Conservation (phyloP, 2,113 vertebrate species). For the Barbus barbus region DNA sequence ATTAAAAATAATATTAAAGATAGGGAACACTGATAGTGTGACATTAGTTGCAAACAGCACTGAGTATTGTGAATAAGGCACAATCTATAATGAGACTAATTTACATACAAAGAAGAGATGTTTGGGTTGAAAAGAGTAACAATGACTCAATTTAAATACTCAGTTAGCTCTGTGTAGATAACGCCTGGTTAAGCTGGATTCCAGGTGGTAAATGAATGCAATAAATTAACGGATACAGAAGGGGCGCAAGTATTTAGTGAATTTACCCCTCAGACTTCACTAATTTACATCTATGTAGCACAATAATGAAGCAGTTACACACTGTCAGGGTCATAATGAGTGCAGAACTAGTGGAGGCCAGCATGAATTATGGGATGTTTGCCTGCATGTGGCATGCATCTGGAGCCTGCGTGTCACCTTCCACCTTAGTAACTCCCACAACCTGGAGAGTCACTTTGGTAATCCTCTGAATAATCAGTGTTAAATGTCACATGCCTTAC, state of each 20-base stretch:
- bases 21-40: too few species aligned
- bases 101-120: not conserved
- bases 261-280: not conserved
- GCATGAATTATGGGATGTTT: conserved; percentile 36
- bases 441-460: conserved; percentile 43
- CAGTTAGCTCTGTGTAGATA: not conserved
- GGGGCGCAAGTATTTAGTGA: not conserved
- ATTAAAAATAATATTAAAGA: not conserved
- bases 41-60: not conserved
- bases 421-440: conserved; percentile 34
- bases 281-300: not conserved
- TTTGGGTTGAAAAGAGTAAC: not conserved
- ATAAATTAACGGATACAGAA: not conserved
- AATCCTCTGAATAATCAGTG: conserved; percentile 53
- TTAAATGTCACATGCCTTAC: conserved; percentile 45
- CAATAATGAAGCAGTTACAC: not conserved
- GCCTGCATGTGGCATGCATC: conserved; percentile 23
- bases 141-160: not conserved
- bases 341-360: not conserved
- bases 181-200: not conserved
- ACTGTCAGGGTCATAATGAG: conserved; percentile 20
- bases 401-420: conserved; percentile 30
- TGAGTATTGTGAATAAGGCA: not conserved
- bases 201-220: not conserved
- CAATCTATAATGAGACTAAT: not conserved